Percentiles rank a stretch among this genome's conserved stretches.
These are phyloP conservation scores for Lophochroa leadbeateri DNA, from an alignment of 2,113 vertebrate genomes.

Conservation along the genomic window DNA sequence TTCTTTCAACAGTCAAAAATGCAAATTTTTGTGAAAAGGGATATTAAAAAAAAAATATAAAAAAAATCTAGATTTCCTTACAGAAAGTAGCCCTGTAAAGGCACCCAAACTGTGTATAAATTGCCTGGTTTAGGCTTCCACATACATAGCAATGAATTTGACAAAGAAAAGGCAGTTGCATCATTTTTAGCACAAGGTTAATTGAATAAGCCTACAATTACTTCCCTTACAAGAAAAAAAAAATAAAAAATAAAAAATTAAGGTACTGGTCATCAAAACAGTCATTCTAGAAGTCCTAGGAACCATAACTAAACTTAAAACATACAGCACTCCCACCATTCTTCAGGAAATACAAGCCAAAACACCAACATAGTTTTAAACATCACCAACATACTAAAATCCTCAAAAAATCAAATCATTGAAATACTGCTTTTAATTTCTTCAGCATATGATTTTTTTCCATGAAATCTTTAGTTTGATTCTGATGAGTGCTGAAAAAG, in stretches of 20 bases:
- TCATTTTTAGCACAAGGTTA: not conserved
- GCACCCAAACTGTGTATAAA: not conserved
- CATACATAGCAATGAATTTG: not conserved
- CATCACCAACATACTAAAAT: not conserved
- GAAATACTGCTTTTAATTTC: not conserved
- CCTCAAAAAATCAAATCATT: not conserved
- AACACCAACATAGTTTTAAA: not conserved
- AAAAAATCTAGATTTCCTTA: not conserved
- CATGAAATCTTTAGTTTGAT: not conserved
- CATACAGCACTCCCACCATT: not conserved
- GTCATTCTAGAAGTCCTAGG: not conserved
- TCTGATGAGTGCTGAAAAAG: not conserved
- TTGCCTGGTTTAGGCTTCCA: not conserved
- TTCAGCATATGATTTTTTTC: not conserved
- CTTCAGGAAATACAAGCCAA: not conserved
- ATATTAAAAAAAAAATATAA: not conserved
- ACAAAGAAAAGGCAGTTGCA: not conserved
- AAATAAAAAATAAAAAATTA: not conserved
- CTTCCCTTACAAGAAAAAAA: not conserved
- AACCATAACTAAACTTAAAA: not conserved
- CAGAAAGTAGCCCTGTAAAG: not conserved
- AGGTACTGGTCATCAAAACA: not conserved
- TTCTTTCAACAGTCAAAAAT: not conserved
- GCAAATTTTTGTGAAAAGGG: not conserved
- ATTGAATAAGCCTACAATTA: not conserved